A percentile compares a stretch with the other conserved stretches of the same genome.
phyloP scores from a whole-genome alignment of 2,888 invertebrate species.

The Drosophila flavopinicola region DNA sequence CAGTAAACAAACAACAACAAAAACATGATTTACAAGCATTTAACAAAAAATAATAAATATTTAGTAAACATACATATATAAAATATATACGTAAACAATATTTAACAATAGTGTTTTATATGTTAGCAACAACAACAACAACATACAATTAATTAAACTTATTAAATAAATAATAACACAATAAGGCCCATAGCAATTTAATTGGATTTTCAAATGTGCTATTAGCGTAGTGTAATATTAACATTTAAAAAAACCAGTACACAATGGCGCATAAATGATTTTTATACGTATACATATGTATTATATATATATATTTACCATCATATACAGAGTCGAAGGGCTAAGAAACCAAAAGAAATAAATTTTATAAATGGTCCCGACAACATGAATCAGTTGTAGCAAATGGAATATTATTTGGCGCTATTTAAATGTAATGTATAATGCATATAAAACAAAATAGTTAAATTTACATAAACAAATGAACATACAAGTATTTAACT shows the following conservation, averaged over 20 bases:
- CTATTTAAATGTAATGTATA: constrained; percentile 71
- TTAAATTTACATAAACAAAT: constrained; percentile 75
- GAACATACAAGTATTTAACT: constrained; percentile 51
- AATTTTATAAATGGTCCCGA: constrained; percentile 38
- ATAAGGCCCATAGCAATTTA: constrained; percentile 45
- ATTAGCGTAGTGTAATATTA: constrained; percentile 69
- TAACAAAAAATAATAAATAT: constrained; percentile 55
- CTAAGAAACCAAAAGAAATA: constrained; percentile 8
- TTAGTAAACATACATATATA: constrained; percentile 50
- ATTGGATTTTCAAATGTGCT: constrained; percentile 72
- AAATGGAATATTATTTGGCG: constrained; percentile 76
- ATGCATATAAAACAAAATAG: constrained; percentile 75
- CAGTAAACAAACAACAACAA: constrained; percentile 56
- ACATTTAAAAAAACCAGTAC: constrained; percentile 31
- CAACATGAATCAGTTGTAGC: constrained; percentile 59
- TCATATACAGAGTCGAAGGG: constrained; percentile 48
- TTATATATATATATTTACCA: constrained; percentile 46
- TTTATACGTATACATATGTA: constrained; percentile 69
- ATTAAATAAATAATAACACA: constrained; percentile 29
- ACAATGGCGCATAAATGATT: constrained; percentile 60
- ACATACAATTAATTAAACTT: constrained; percentile 23
- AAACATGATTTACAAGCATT: constrained; percentile 75
- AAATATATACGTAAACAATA: constrained; percentile 58
- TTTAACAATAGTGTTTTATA: constrained; percentile 47
- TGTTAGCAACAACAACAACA: constrained; percentile 23